phyloP scores from a whole-genome alignment of 2,797 vertebrate genomes.

The Ptychadena robeensis region DNA sequence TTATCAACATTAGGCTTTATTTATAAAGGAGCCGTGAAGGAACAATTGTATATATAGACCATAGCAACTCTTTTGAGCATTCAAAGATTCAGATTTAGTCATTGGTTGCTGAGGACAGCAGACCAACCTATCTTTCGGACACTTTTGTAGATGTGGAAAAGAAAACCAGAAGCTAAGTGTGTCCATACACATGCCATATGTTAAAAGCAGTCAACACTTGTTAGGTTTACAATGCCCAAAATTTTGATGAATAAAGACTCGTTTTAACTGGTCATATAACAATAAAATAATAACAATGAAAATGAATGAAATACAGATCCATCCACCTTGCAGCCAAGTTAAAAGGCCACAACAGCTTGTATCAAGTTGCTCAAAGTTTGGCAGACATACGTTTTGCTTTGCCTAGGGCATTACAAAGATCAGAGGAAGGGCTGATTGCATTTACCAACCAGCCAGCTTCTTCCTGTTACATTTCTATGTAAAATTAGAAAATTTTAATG shows the following conservation, averaged over 20 bases:
- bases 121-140: not conserved
- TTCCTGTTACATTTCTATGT: not conserved
- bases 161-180: not conserved
- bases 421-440: not conserved
- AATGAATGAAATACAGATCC: not conserved
- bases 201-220: not conserved
- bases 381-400: not conserved
- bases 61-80: not conserved
- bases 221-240: too few species aligned
- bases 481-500: not conserved
- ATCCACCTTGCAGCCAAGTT: not conserved
- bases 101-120: not conserved
- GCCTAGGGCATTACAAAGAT: not conserved
- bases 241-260: not conserved
- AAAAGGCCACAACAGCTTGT: not conserved
- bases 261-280: too few species aligned
- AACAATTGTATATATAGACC: not conserved
- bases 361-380: not conserved
- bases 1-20: not conserved
- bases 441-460: not conserved
- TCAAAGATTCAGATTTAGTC: not conserved
- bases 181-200: not conserved
- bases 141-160: not conserved
- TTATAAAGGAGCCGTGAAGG: not conserved
- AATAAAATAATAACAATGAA: too few species aligned